These are phyloP conservation scores for Gavia stellata DNA, from an alignment of 2,113 vertebrate species.

Conservation along the genomic window DNA sequence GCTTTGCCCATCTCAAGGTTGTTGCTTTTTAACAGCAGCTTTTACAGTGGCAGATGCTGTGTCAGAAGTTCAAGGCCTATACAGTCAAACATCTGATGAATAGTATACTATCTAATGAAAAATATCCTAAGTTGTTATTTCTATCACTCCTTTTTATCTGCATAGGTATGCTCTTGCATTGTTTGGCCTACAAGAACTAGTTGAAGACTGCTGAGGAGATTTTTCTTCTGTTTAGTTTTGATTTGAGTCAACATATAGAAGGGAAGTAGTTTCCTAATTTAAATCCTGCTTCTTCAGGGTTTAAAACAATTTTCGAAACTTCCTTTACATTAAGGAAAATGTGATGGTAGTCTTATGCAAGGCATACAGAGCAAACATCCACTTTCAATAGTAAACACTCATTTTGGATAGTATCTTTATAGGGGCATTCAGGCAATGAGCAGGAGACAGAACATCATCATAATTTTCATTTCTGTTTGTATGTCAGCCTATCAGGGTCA, in stretches of 20 bases:
- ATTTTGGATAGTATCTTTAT: neutral
- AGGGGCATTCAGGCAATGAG: neutral
- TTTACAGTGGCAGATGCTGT: neutral
- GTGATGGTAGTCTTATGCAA: neutral
- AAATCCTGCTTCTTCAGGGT: neutral
- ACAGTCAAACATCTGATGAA: neutral
- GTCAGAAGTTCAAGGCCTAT: neutral
- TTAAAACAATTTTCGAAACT: neutral
- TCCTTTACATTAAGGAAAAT: neutral
- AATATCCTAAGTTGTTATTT: neutral
- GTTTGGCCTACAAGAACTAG: neutral
- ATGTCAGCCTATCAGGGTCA: conserved; percentile 5
- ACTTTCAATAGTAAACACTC: neutral
- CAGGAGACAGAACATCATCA: neutral
- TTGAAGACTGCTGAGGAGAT: neutral
- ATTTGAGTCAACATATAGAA: neutral
- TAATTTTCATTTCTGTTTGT: neutral
- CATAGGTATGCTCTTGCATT: accelerated
- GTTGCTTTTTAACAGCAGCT: neutral
- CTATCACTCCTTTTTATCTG: neutral
- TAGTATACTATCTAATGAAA: neutral
- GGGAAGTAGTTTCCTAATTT: neutral
- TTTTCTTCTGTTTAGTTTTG: neutral
- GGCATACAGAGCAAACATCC: neutral
- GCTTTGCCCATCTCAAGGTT: neutral